Evolutionary conservation across 2,888 invertebrate genomes (phyloP), one percentile per base, ranked within the genome.

Genomic region (Merodon equestris): DNA sequence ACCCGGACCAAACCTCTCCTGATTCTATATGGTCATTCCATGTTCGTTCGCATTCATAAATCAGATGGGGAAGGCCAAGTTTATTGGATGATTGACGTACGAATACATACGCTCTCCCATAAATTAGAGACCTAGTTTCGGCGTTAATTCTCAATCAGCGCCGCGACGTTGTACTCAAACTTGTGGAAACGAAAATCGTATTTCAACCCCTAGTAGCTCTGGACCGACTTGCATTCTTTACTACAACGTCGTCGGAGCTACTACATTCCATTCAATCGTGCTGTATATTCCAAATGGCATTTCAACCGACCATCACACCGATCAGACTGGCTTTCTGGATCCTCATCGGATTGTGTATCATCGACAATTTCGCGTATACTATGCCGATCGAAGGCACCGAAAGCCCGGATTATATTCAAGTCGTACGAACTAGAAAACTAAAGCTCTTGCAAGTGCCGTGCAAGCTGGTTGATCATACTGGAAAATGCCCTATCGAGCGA

Each of bases 91-190:
- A 56, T 19, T 71, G 56, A 19, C 18, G 36, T 13, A 42, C n/a
- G n/a, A n/a, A n/a, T n/a, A n/a, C 61, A 56, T 61, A 56, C 56
- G 56, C 61, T 56, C 42, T 42, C 18, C 36, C 47, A 63, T 56
- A 50, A 71, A 63, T 71, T 54, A 50, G 54, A 61, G 71, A 71
- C 71, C 71, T 71, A 71, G 48, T 56, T 71, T 71, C 61, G 61
- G 45, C 50, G 18, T 47, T 61, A 56, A 71, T 71, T 71, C 48
- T 27, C 42, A 48, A 63, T 47, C 54, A 63, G 56, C 18, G 17
- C 13, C 38, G 53, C 19, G 9, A 18, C 60, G 61, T 61, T 70
- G 54, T 15, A 18, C 34, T 19, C 36, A 45, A 38, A 36, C 17
- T 53, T 2, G 61, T 34, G 54, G 61, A 56, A 47, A 34, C 40